A percentile compares a stretch with the other conserved stretches of the same genome.
phyloP scores from a whole-genome alignment of 2,888 invertebrate species.

The Heliconius ismenius region DNA sequence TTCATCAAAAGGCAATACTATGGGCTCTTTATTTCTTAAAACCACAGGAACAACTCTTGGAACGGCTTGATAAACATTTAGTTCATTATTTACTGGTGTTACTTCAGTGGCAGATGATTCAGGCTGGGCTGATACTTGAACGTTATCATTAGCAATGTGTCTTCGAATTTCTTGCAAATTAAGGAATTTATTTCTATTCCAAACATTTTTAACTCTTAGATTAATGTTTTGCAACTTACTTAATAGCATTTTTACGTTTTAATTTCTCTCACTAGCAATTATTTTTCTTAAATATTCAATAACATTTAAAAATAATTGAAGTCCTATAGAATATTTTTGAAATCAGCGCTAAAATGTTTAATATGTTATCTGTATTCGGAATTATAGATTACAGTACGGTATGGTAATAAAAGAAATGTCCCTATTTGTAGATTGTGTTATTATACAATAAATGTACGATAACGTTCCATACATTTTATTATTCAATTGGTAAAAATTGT shows the following conservation, averaged over 20 bases:
- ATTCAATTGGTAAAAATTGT: no score
- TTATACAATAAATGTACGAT: no score
- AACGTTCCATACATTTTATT: no score
- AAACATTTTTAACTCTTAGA: slow-evolving; percentile 45
- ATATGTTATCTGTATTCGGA: slow-evolving; percentile 6
- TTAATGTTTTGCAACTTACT: slow-evolving; percentile 48
- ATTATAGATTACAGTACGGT: background rate
- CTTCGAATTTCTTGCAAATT: slow-evolving; percentile 45
- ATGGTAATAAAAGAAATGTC: no score
- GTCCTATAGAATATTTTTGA: slow-evolving; percentile 16
- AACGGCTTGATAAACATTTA: slow-evolving; percentile 58
- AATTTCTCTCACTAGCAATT: background rate
- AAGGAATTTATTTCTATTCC: slow-evolving; percentile 48
- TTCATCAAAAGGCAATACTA: slow-evolving; percentile 81
- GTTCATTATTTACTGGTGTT: slow-evolving; percentile 42
- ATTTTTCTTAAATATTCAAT: background rate
- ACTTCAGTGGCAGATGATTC: slow-evolving; percentile 36
- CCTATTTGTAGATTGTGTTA: no score
- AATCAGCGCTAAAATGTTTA: slow-evolving; percentile 13
- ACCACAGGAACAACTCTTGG: slow-evolving; percentile 62
- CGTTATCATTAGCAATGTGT: slow-evolving; percentile 49
- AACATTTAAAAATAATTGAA: slow-evolving; percentile 23
- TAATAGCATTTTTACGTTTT: slow-evolving; percentile 31
- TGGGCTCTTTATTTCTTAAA: slow-evolving; percentile 60
- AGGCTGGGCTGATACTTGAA: slow-evolving; percentile 29